Conservation (phyloP, 2,888 invertebrate species). For the Papilio demoleus region DNA sequence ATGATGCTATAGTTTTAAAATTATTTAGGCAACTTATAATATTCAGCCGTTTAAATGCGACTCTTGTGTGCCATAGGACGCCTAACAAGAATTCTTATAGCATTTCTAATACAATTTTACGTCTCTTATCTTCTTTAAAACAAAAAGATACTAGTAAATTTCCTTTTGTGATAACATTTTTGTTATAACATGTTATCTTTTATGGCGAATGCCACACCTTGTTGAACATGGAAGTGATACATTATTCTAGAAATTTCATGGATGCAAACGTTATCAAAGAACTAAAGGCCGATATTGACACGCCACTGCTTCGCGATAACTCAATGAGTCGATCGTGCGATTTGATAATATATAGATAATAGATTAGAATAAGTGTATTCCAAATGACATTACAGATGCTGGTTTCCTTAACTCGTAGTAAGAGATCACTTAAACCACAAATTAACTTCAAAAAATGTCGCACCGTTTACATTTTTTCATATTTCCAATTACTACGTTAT, state of each 20-base stretch:
- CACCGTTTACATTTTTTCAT: not conserved
- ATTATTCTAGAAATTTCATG: slow-evolving; percentile 37
- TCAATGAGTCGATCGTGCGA: slow-evolving; percentile 32
- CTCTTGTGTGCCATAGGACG: not conserved
- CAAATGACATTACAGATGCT: too few species aligned
- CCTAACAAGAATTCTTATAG: not conserved
- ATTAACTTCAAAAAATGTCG: not conserved
- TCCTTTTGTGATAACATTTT: slow-evolving; percentile 14
- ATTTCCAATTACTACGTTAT: too few species aligned
- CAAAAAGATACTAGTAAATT: not conserved
- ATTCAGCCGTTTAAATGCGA: not conserved
- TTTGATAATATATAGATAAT: slow-evolving; percentile 18
- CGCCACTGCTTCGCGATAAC: slow-evolving; percentile 26
- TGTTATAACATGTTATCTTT: slow-evolving; percentile 5
- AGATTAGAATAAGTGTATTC: slow-evolving; percentile 3
- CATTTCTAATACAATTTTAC: not conserved
- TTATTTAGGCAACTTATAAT: not conserved
- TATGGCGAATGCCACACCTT: slow-evolving; percentile 12
- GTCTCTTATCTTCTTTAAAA: not conserved
- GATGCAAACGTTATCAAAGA: slow-evolving; percentile 28
- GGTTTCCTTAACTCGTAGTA: too few species aligned
- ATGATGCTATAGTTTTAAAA: not conserved
- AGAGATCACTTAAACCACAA: too few species aligned
- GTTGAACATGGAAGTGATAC: slow-evolving; percentile 15
- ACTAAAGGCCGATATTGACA: slow-evolving; percentile 36